These are phyloP conservation scores for Charanyca ferruginea DNA, from an alignment of 2,888 invertebrate genomes.

Conservation along the genomic window DNA sequence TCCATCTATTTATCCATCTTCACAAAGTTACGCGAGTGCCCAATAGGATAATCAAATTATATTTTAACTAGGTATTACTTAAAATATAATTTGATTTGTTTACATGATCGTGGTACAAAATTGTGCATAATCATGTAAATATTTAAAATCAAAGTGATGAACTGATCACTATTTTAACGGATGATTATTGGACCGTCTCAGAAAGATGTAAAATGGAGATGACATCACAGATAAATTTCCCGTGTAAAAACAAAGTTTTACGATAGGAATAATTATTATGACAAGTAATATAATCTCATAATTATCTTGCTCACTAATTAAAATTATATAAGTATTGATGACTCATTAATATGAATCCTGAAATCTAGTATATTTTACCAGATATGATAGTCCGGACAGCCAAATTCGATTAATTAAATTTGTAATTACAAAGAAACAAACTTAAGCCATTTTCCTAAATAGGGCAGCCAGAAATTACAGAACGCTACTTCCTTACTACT, in stretches of 20 bases:
- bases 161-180: background rate
- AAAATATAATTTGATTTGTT: no score
- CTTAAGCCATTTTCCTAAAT: background rate
- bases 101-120: no score
- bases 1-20: no score
- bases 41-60: no score
- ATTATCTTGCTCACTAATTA: constrained; percentile 19
- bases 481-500: no score
- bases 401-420: background rate
- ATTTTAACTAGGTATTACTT: no score
- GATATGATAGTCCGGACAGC: background rate
- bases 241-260: constrained; percentile 1
- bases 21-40: no score
- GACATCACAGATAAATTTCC: background rate
- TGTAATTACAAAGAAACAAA: background rate
- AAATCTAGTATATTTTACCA: constrained; percentile 13
- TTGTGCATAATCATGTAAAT: no score
- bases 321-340: constrained; percentile 10
- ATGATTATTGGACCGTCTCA: background rate
- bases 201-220: background rate
- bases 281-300: background rate
- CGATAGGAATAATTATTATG: constrained; percentile 29
- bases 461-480: no score
- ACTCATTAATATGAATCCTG: constrained; percentile 2
- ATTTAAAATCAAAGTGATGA: background rate